Evolutionary conservation across 2,797 vertebrate species (phyloP), one percentile per base, ranked within the genome.

Genomic region (Odontamblyopus lacepedii): DNA sequence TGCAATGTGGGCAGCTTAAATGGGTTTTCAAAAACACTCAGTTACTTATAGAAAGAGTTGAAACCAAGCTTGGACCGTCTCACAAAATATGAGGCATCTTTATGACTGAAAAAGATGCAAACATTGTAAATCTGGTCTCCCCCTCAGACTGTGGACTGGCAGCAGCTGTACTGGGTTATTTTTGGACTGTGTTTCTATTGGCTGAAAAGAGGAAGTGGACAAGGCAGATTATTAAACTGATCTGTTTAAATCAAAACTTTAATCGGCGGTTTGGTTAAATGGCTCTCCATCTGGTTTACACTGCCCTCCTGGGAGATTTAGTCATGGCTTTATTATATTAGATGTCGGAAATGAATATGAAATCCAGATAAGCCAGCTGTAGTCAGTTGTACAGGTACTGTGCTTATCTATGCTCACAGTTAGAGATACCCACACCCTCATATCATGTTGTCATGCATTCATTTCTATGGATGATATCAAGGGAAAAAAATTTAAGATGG

Each of bases 251-350:
- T 87, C 80, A 82, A 77, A 23, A 83, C 82, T 81, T 78, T 81
- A 87, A 87, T 88, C 82, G 83, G 71, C 71, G 79, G 61, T 83
- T 80, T 83, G 74, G 70, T 79, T 79, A 85, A 92, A 87, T 83
- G 65, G 63, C 83, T 74, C 55, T 70, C 75, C 81, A 87, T 89
- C 67, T 84, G 87, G n/a, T 85, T 86, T 65, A 82, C 84, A 35
- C 70, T 64, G 74, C 70, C 73, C 59, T 79, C 81, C 76, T 48
- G 44, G 44, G 13, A 48, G 44, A 3, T 48, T 48, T 16, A 4
- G 13, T 9, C 35, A 38, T 38, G 35, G 7, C 35, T 38, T 38
- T 38, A 9, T 38, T 35, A 44, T 12, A 44, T 44, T 48, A 48
- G 3, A 44, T 13, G 12, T 44, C 41, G 0, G 41, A 12, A 1